Percentiles rank a stretch among this genome's conserved stretches.
Evolutionary conservation across 2,113 vertebrate genomes (phyloP).

Genomic region (Gulo gulo): DNA sequence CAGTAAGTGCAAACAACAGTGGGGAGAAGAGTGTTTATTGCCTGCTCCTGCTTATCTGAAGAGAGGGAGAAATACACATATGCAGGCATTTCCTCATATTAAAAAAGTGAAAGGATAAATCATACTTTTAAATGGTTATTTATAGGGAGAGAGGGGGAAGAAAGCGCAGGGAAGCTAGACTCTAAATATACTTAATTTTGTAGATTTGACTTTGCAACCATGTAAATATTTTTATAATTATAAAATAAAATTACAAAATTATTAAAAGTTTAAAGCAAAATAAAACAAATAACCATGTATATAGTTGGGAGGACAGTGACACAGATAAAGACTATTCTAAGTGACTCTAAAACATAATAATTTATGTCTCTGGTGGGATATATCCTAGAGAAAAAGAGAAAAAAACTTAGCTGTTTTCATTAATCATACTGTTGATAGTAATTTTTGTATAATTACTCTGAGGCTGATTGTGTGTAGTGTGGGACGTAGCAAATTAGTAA

Average conservation of each 20-base stretch:
- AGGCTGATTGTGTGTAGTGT: neutral
- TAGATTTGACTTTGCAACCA: neutral
- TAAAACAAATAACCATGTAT: neutral
- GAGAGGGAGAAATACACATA: neutral
- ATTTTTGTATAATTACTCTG: neutral
- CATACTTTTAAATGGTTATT: neutral
- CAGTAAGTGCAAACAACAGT: neutral
- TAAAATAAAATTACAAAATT: neutral
- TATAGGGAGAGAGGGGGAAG: neutral
- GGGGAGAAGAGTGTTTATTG: neutral
- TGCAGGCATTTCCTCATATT: neutral
- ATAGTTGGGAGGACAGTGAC: neutral
- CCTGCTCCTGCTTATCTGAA: neutral
- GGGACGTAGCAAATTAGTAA: neutral
- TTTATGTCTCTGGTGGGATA: neutral
- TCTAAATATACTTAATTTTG: neutral
- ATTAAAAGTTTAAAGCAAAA: constrained; percentile 20
- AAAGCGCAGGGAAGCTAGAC: neutral
- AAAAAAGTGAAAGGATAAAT: neutral
- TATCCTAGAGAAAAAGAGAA: neutral
- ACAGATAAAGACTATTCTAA: neutral
- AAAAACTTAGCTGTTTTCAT: neutral
- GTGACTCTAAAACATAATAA: neutral
- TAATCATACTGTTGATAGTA: neutral
- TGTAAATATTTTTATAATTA: neutral